Evolutionary conservation across 2,888 invertebrate species (phyloP), one percentile per base, ranked within the genome.

Genomic region (Diachrysia chrysitis): DNA sequence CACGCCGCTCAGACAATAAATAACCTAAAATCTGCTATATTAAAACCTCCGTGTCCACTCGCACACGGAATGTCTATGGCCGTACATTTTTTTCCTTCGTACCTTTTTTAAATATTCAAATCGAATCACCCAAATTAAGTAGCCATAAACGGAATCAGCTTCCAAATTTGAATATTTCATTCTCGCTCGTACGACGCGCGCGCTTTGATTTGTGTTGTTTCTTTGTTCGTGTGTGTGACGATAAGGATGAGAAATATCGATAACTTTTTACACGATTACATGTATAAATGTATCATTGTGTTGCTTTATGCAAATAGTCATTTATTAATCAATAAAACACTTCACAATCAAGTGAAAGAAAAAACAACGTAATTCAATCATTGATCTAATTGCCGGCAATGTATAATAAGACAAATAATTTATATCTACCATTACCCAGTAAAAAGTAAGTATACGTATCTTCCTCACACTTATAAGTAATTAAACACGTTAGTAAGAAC

Each of bases 41-140:
- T 82, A 82, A 82, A 82, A 79, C 72, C 75, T 69, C 69, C 76
- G 76, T 74, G 84, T 81, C 84, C 78, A 83, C 81, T 81, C 79
- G 80, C 78, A 74, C 81, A 71, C 87, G 92, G 94, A 94, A 94
- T 94, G 93, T 91, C 88, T 92, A 89, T 89, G 89, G 87, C 85
- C 87, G 85, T 86, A 87, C 86, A 83, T 85, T 90, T 90, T 91
- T 90, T 88, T 87, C 82, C 73, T 81, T 85, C 84, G 87, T 88
- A 87, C 85, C 89, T 91, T 93, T 92, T 93, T 92, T 90, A 91
- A 92, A 92, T 82, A 94, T 95, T 95, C 93, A 94, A 95, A 94
- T 95, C 94, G 94, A 95, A 95, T 94, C 95, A 94, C 93, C 95
- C 95, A 95, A 95, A 95, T 95, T 95, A 95, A 95, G 95, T 95